These are phyloP conservation scores for Dyspetes luteomarginatus DNA, from an alignment of 2,888 invertebrate genomes.

Conservation along the genomic window DNA sequence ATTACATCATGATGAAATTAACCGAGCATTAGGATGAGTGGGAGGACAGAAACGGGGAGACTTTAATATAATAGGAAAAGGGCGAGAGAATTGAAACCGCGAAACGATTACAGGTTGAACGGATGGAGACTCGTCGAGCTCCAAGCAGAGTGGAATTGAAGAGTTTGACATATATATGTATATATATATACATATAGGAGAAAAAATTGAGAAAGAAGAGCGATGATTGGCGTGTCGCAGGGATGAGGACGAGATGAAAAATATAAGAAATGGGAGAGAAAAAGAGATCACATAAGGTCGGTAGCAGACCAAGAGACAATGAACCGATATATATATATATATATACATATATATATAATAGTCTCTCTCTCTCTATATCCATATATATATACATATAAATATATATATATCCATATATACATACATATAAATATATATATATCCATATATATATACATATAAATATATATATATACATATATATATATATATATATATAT, in stretches of 20 bases:
- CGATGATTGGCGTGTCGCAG: slow-evolving; percentile 65
- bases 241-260: slow-evolving; percentile 44
- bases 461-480: too few relatives aligned
- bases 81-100: slow-evolving; percentile 48
- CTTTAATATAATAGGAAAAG: slow-evolving; percentile 11
- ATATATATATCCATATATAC: too few relatives aligned
- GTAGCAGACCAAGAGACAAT: slow-evolving; percentile 47
- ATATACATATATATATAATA: too few relatives aligned
- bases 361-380: too few relatives aligned
- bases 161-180: slow-evolving; percentile 8
- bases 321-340: too few relatives aligned
- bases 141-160: slow-evolving; percentile 16
- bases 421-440: too few relatives aligned
- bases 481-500: slow-evolving; percentile 44
- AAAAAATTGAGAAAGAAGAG: slow-evolving; percentile 58
- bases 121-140: slow-evolving; percentile 37
- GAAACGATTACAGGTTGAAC: slow-evolving; percentile 54
- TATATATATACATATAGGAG: slow-evolving; percentile 63
- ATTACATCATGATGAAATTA: slow-evolving; percentile 75
- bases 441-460: too few relatives aligned
- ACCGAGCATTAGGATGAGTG: slow-evolving; percentile 72
- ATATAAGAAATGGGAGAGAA: slow-evolving; percentile 32
- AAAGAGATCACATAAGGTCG: slow-evolving; percentile 52
- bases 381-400: too few relatives aligned
- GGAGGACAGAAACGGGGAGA: slow-evolving; percentile 25